phyloP scores from a whole-genome alignment of 2,797 vertebrate species.

The Sebastes nivosus region DNA sequence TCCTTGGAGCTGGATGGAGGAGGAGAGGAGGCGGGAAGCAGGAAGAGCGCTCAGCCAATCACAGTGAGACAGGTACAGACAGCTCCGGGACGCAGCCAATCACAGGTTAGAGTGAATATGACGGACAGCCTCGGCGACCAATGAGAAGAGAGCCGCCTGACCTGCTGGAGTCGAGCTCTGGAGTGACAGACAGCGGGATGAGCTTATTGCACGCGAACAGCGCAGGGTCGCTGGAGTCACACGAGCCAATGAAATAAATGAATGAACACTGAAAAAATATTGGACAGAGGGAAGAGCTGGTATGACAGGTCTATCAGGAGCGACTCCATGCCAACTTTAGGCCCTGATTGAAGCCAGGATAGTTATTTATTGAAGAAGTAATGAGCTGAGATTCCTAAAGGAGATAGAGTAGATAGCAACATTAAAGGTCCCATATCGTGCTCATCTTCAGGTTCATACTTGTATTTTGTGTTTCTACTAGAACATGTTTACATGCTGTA shows the following conservation, averaged over 20 bases:
- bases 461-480: too few species aligned
- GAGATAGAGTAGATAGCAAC: too few species aligned
- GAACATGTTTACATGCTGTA: too few species aligned
- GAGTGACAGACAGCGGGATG: constrained; percentile 17
- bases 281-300: background rate
- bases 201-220: constrained; percentile 48
- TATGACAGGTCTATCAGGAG: background rate
- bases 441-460: too few species aligned
- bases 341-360: background rate
- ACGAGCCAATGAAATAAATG: constrained; percentile 69
- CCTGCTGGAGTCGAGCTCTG: background rate
- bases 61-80: constrained; percentile 87
- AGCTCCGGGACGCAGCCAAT: constrained; percentile 58
- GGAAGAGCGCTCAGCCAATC: constrained; percentile 83
- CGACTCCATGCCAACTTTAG: background rate
- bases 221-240: background rate
- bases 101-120: background rate
- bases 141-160: constrained; percentile 7
- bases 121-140: constrained; percentile 14
- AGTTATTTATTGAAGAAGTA: background rate
- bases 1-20: constrained; percentile 56
- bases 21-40: constrained; percentile 57
- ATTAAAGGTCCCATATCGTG: too few species aligned
- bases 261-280: constrained; percentile 22
- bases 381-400: too few species aligned